Conservation (phyloP, 1,140 invertebrate genomes). For the Pogonomyrmex californicus region DNA sequence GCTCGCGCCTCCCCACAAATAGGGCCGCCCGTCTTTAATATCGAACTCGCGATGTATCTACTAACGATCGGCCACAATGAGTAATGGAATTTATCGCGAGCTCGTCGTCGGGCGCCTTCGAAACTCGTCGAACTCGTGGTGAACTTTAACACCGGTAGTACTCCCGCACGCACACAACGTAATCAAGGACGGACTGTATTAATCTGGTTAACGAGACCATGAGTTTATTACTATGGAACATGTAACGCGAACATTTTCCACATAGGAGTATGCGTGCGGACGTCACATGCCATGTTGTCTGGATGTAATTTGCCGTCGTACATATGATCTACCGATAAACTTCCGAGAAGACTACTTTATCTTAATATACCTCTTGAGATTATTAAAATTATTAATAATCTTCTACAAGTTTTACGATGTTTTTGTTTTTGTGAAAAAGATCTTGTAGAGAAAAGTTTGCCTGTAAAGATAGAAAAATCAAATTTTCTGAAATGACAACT, state of each 20-base stretch:
- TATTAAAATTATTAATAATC: slow-evolving; percentile 37
- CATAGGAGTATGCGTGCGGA: background rate
- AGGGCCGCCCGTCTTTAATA: slow-evolving; percentile 49
- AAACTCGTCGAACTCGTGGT: slow-evolving; percentile 48
- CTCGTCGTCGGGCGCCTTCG: slow-evolving; percentile 34
- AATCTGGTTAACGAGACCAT: slow-evolving; percentile 64
- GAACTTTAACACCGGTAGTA: slow-evolving; percentile 45
- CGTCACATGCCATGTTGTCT: slow-evolving; percentile 17
- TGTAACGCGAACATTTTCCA: slow-evolving; percentile 39
- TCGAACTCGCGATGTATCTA: slow-evolving; percentile 54
- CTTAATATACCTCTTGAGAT: slow-evolving; percentile 10
- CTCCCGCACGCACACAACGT: background rate
- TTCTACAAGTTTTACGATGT: background rate
- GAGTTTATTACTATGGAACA: slow-evolving; percentile 42
- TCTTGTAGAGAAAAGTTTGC: background rate
- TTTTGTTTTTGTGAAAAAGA: background rate
- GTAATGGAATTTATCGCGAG: slow-evolving; percentile 67
- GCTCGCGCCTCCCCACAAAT: slow-evolving; percentile 59
- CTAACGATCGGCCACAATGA: slow-evolving; percentile 68
- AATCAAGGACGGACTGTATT: slow-evolving; percentile 33
- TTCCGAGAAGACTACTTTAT: slow-evolving; percentile 19
- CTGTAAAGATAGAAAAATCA: background rate
- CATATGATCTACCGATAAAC: slow-evolving; percentile 27
- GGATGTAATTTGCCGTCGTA: slow-evolving; percentile 35
- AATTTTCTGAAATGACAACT: background rate